Conservation (phyloP, 1,140 invertebrate species). For the Eueides isabella region DNA sequence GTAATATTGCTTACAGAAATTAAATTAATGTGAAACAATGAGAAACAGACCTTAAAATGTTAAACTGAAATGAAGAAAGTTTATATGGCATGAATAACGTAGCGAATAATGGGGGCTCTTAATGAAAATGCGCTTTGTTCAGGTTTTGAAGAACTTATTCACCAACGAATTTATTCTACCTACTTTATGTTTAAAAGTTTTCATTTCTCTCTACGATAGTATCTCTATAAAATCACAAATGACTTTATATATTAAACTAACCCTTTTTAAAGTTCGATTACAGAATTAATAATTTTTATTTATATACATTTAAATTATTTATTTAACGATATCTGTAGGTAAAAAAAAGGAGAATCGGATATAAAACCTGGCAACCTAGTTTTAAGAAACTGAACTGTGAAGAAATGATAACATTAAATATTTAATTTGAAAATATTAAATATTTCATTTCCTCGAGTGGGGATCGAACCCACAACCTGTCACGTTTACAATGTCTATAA, state of each 20-base stretch:
- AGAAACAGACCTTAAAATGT: not conserved
- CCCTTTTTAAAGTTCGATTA: too few species aligned
- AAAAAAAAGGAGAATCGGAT: too few species aligned
- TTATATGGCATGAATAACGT: not conserved
- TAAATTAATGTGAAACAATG: conserved; percentile 5
- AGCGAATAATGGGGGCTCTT: not conserved
- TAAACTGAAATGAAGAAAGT: conserved; percentile 4
- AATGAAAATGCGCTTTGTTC: conserved; percentile 10
- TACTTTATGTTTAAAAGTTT: not conserved
- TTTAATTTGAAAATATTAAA: too few species aligned
- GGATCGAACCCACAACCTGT: not conserved
- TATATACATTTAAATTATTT: too few species aligned
- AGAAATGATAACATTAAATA: too few species aligned
- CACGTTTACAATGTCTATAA: too few species aligned
- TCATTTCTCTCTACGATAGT: not conserved
- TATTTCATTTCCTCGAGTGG: not conserved
- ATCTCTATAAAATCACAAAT: too few species aligned
- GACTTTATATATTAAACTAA: too few species aligned
- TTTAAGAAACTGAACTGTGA: too few species aligned
- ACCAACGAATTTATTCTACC: not conserved
- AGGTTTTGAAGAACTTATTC: not conserved
- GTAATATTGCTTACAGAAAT: conserved; percentile 17
- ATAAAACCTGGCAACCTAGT: too few species aligned
- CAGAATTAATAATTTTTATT: too few species aligned
- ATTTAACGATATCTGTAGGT: too few species aligned